These are phyloP conservation scores for Camponotus fellah DNA, from an alignment of 2,888 invertebrate genomes.

Conservation along the genomic window DNA sequence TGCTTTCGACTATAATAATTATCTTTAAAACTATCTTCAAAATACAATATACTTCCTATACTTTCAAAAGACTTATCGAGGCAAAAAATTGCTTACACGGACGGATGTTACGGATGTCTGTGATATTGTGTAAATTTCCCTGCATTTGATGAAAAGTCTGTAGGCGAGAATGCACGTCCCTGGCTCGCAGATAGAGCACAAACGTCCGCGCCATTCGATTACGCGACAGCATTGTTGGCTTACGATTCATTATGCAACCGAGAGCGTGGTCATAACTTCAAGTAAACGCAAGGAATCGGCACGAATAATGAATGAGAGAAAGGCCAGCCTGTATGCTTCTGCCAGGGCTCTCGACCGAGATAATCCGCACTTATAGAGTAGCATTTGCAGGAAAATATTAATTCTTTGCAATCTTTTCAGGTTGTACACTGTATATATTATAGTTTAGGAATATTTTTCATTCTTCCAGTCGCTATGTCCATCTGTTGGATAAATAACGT, in stretches of 20 bases:
- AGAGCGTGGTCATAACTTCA: constrained; percentile 54
- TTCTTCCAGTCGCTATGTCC: neutral
- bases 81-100: neutral
- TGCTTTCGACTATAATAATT: too few relatives aligned
- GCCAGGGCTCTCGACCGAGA: constrained; percentile 38
- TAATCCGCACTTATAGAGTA: constrained; percentile 29
- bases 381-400: neutral
- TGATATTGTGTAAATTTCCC: neutral
- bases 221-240: constrained; percentile 56
- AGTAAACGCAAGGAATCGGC: constrained; percentile 64
- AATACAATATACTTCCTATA: too few relatives aligned
- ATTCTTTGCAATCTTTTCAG: constrained; percentile 20
- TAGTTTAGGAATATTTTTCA: neutral
- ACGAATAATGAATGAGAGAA: constrained; percentile 73
- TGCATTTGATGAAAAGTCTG: constrained; percentile 12
- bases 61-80: neutral
- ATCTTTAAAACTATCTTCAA: too few relatives aligned
- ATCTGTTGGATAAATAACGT: neutral
- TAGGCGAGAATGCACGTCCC: constrained; percentile 25
- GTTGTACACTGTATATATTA: neutral
- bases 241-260: constrained; percentile 53
- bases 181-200: constrained; percentile 38
- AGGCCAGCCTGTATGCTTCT: constrained; percentile 54
- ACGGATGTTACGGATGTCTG: neutral
- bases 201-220: constrained; percentile 43